Conservation (phyloP, 1,140 invertebrate genomes). For the Polypedilum vanderplanki region DNA sequence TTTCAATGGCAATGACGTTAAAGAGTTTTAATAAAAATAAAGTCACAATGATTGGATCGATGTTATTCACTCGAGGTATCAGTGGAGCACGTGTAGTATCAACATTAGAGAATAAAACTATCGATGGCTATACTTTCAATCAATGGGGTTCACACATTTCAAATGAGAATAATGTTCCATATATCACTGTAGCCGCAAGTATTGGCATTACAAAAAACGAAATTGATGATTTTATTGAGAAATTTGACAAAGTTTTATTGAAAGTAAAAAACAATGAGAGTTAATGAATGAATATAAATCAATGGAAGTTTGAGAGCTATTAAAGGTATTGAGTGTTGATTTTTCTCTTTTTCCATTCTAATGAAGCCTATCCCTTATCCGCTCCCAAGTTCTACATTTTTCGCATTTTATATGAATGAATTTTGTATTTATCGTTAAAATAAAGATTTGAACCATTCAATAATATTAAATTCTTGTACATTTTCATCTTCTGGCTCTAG, state of each 20-base stretch:
- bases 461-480: neutral
- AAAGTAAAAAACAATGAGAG: constrained; percentile 27
- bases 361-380: no score
- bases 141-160: constrained; percentile 41
- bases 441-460: constrained; percentile 22
- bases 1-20: constrained; percentile 60
- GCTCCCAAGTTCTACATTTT: no score
- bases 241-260: constrained; percentile 39
- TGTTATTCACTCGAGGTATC: constrained; percentile 42
- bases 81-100: constrained; percentile 41
- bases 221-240: constrained; percentile 40
- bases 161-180: constrained; percentile 34
- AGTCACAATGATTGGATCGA: constrained; percentile 38
- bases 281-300: neutral
- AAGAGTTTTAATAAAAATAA: constrained; percentile 34
- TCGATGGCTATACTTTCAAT: constrained; percentile 39
- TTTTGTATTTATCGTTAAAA: neutral
- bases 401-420: no score
- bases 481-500: neutral
- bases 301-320: neutral
- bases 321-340: no score
- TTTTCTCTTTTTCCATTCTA: no score
- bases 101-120: constrained; percentile 35
- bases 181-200: constrained; percentile 41
- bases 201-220: constrained; percentile 38